Base-by-base conservation (phyloP, 1,140 invertebrate genomes). In the Diabrotica undecimpunctata region DNA sequence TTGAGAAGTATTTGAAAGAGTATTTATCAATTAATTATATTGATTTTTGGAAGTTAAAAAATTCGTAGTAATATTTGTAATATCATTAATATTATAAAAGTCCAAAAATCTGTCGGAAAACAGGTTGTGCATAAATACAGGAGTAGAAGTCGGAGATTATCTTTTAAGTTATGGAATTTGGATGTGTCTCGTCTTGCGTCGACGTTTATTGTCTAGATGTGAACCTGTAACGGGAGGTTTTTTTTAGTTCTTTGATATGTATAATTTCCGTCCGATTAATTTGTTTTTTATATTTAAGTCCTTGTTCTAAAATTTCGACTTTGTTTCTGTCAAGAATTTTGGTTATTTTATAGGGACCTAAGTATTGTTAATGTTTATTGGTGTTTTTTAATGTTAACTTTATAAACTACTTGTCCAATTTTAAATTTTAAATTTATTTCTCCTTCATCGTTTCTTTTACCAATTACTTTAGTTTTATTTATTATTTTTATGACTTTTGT, bases 91-190 rank as follows among this genome's bases (percentile, higher is more conserved):
- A 64, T 64, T 58, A 12, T 53, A 46, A 69, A 69, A 25, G 57
- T 60, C 52, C 57, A 69, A 25, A 64, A 41, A 41, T 69, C 54
- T 14, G 39, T 66, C 25, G 38, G 57, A 41, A 51, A 41, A 64
- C 65, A 59, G 6, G 59, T 54, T 38, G 39, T 65, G 25, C 62
- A 59, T 60, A 70, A n/a, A 59, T 68, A 64, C n/a, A 61, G 62
- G 2, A 66, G 66, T 63, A 70, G 41, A 12, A 70, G 6, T 60
- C 63, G 64, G 12, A 63, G 63, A 54, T 68, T 66, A 11, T 63
- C 46, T 41, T 62, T 70, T 63, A 70, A 13, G 8, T 61, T 25
- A 50, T 57, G 25, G 52, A 50, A 62, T 7, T 12, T 54, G 12
- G 51, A 13, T 14, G 6, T n/a, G n/a, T n/a, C n/a, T n/a, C n/a